Evolutionary conservation across 2,888 invertebrate species (phyloP).

Genomic region (Xestia c-nigrum): DNA sequence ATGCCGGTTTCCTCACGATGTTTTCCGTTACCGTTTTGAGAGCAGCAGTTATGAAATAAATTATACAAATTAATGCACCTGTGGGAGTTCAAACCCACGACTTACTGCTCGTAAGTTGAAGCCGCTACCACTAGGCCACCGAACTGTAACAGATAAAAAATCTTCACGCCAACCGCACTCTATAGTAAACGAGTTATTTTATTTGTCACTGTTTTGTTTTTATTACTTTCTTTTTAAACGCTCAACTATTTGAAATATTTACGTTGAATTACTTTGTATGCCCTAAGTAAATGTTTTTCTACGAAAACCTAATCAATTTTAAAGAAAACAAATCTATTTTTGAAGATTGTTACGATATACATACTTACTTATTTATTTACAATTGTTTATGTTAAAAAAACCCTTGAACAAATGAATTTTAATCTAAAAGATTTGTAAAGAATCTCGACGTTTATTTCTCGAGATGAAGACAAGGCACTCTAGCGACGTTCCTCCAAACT

Average conservation of each 20-base stretch:
- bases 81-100: too few species aligned
- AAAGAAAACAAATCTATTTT: background rate
- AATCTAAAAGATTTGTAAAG: background rate
- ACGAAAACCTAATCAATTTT: background rate
- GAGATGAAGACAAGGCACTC: slow-evolving; percentile 50
- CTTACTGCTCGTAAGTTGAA: too few species aligned
- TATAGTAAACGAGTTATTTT: too few species aligned
- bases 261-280: background rate
- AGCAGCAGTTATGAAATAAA: too few species aligned
- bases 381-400: background rate
- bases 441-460: background rate
- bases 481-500: slow-evolving; percentile 48
- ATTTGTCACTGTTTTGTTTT: background rate
- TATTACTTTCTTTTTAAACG: background rate
- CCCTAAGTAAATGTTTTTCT: background rate
- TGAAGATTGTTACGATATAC: too few species aligned
- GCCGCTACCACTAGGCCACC: too few species aligned
- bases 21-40: too few species aligned
- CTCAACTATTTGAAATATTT: background rate
- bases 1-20: too few species aligned
- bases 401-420: background rate
- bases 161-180: too few species aligned
- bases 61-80: too few species aligned
- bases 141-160: too few species aligned
- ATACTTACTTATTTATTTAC: background rate